phyloP scores from a whole-genome alignment of 1,140 invertebrate species.

The Sitobion miscanthi region DNA sequence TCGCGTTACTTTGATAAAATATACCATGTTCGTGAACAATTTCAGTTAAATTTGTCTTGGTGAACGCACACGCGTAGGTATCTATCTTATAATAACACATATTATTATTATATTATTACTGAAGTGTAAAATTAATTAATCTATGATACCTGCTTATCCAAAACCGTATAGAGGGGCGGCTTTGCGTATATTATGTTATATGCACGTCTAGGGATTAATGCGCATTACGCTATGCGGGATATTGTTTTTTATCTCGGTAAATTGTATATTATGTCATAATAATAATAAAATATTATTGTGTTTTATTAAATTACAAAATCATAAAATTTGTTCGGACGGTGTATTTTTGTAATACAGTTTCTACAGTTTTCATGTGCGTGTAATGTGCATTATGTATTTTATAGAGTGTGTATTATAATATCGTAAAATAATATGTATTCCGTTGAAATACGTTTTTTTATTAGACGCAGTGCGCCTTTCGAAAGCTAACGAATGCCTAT shows the following conservation, averaged over 20 bases:
- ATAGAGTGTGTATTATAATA: not conserved
- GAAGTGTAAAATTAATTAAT: constrained; percentile 23
- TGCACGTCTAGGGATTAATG: not conserved
- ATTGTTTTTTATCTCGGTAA: not conserved
- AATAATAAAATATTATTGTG: not conserved
- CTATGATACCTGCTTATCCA: not conserved
- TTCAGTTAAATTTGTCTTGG: not conserved
- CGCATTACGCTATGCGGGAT: not conserved
- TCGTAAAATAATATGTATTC: not conserved
- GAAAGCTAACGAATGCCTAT: not conserved
- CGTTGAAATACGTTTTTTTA: not conserved
- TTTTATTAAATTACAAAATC: not conserved
- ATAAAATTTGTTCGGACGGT: not conserved
- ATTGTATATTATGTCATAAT: not conserved
- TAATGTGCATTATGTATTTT: not conserved
- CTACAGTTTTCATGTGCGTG: not conserved
- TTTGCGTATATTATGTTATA: no score
- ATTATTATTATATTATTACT: not conserved
- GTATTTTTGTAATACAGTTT: not conserved
- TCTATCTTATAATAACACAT: not conserved
- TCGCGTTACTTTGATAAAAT: not conserved
- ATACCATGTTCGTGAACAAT: not conserved
- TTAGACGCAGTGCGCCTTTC: not conserved
- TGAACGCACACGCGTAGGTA: not conserved
- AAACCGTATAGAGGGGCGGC: not conserved